Conservation (phyloP, 2,113 vertebrate genomes). For the Heliornis fulica region DNA sequence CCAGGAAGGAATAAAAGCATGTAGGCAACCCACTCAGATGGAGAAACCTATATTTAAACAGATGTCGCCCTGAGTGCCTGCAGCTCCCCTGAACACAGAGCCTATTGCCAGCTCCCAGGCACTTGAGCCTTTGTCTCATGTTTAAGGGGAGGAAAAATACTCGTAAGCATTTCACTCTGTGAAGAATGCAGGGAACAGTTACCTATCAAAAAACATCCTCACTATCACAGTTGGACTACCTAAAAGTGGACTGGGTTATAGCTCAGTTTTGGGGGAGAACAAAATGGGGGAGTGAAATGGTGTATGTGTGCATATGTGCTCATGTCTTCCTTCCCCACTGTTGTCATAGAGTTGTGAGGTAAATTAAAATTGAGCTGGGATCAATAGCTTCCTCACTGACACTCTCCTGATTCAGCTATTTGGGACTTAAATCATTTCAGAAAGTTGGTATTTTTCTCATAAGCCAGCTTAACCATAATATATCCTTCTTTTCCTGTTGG, state of each 20-base stretch:
- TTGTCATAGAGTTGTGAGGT: background rate
- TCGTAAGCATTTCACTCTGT: background rate
- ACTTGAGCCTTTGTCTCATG: background rate
- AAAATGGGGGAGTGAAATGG: too few relatives aligned
- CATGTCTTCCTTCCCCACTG: background rate
- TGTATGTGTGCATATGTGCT: background rate
- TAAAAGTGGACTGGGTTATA: background rate
- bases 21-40: background rate
- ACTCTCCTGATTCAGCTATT: background rate
- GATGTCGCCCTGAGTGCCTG: fast-evolving
- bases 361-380: background rate
- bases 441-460: background rate
- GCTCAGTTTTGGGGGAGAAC: too few relatives aligned
- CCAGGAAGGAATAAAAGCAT: background rate
- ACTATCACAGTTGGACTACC: background rate
- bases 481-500: background rate
- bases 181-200: background rate
- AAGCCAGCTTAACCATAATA: background rate
- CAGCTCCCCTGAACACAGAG: background rate
- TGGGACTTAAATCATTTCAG: background rate
- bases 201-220: background rate
- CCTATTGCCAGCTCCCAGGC: background rate
- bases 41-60: background rate
- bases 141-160: background rate
- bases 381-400: background rate